These are phyloP conservation scores for Agrilus planipennis DNA, from an alignment of 1,140 invertebrate genomes.

Conservation along the genomic window DNA sequence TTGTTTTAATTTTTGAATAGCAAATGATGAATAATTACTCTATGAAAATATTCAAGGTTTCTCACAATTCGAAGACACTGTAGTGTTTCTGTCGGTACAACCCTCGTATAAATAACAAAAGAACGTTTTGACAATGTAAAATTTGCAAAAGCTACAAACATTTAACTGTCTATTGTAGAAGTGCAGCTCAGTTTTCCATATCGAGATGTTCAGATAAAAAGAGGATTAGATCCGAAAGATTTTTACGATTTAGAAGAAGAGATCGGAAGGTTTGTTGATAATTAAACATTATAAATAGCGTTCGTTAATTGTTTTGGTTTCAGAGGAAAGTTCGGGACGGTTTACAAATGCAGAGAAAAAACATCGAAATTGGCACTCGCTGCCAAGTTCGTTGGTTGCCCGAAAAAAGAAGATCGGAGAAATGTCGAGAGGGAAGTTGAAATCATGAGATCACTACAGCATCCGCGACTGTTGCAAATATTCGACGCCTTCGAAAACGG, in stretches of 20 bases:
- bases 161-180: constrained; percentile 49
- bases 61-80: constrained; percentile 4
- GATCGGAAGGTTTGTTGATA: constrained; percentile 50
- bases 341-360: constrained; percentile 84
- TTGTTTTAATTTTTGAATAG: background rate
- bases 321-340: constrained; percentile 97
- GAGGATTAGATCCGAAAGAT: constrained; percentile 65
- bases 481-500: constrained; percentile 91
- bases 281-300: background rate
- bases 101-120: background rate
- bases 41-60: constrained; percentile 6
- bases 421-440: constrained; percentile 93
- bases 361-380: constrained; percentile 68
- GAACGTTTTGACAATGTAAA: background rate
- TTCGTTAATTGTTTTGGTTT: constrained; percentile 7
- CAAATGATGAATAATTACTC: constrained; percentile 6
- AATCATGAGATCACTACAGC: constrained; percentile 88
- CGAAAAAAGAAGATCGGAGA: constrained; percentile 71
- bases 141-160: constrained; percentile 4
- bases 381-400: constrained; percentile 84
- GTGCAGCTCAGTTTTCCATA: constrained; percentile 72
- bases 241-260: constrained; percentile 70
- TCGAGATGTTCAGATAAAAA: constrained; percentile 65
- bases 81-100: constrained; percentile 6
- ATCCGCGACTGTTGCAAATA: constrained; percentile 87